Base-by-base conservation (phyloP, 2,888 invertebrate genomes). In the Papilio protenor region DNA sequence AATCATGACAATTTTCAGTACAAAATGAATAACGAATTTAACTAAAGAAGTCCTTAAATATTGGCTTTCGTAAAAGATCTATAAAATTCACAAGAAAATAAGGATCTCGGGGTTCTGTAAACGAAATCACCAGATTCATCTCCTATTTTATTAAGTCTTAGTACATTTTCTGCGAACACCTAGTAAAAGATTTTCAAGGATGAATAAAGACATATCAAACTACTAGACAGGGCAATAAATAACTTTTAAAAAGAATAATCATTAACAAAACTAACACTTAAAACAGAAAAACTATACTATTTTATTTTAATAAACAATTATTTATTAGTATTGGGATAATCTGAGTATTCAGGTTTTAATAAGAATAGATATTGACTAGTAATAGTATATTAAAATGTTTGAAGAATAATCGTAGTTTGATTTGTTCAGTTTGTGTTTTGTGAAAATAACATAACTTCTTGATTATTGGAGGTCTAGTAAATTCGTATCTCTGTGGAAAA, bases 111-210 rank as follows among this genome's bases (percentile, higher is more conserved):
- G 5, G 16, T 33, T 40, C 55, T 73, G 64, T 73, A 66, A 77
- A 77, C 57, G 52, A 66, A 66, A 69, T 77, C 73, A 73, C 27
- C n/a, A 66, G 66, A 73, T 77, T 73, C 77, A 77, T 66, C 73
- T 73, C 23, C 40, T 23, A 77, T 77, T 77, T 73, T 77, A 73
- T 77, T 77, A 70, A 74, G 70, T 49, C 74, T 52, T 49, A 77
- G 73, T 77, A 74, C 70, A 18, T 77, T 77, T 77, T 57, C 73
- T 74, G 18, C 70, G 57, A 33, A 47, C 73, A 74, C 49, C 49
- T 49, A 49, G 49, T 16, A 49, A 49, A 49, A 49, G 49, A 49
- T 72, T 71, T 77, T 73, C 64, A 23, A 66, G 21, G 45, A 72
- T 18, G 10, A 47, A 66, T 59, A 45, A 0, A 73, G 73, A 66